A percentile compares a stretch with the other conserved stretches of the same genome.
These are phyloP conservation scores for Mactra quadrangularis DNA, from an alignment of 1,140 invertebrate genomes.

Conservation along the genomic window DNA sequence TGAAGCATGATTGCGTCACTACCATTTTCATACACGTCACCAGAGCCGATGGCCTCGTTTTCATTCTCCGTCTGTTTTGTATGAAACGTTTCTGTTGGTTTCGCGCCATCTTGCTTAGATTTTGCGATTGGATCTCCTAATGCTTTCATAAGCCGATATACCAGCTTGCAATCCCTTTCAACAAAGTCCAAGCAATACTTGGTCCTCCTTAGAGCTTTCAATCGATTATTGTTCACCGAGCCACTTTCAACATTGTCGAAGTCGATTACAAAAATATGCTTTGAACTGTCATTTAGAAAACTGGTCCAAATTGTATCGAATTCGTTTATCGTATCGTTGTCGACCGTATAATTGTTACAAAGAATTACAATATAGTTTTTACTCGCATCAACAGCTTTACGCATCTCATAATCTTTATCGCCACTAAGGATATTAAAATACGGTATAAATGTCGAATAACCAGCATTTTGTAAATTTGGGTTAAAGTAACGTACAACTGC, in stretches of 20 bases:
- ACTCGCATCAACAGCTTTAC: neutral
- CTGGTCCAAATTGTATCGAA: constrained; percentile 24
- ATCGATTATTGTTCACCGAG: neutral
- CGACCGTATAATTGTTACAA: neutral
- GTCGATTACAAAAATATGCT: constrained; percentile 23
- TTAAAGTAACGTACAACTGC: neutral
- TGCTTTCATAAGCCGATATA: neutral
- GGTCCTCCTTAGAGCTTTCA: constrained; percentile 2
- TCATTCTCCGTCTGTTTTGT: neutral
- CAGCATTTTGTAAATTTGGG: neutral
- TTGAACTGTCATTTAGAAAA: constrained; percentile 10
- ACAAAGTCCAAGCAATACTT: neutral
- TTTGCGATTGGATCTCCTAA: constrained; percentile 20
- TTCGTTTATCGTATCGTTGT: constrained; percentile 1
- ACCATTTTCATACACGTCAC: neutral
- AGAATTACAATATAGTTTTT: constrained; percentile 18
- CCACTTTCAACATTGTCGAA: neutral
- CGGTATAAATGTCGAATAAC: constrained; percentile 7
- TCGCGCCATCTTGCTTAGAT: no score
- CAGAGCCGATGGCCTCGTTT: neutral
- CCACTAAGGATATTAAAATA: neutral
- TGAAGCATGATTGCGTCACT: neutral
- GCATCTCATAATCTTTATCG: neutral
- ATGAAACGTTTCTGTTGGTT: no score
- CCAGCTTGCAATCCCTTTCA: neutral